A percentile compares a stretch with the other conserved stretches of the same genome.
Evolutionary conservation across 2,888 invertebrate species (phyloP).

Genomic region (Lepetodrilus schrolli): DNA sequence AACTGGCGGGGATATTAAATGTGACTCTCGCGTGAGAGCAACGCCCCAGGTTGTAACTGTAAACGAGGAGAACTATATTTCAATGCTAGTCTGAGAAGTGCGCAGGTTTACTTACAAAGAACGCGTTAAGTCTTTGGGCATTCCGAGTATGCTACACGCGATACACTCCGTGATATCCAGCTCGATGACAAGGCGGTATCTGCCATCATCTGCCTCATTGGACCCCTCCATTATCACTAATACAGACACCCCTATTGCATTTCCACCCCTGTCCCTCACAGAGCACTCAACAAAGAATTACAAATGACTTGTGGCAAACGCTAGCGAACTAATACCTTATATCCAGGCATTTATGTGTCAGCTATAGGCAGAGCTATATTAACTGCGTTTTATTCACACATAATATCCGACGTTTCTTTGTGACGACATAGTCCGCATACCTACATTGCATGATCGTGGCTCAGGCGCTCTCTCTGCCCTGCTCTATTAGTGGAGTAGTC

Average conservation of each 20-base stretch:
- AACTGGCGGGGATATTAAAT: constrained; percentile 15
- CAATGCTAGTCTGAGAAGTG: background rate
- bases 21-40: background rate
- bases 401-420: background rate
- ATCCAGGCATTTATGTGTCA: constrained; percentile 24
- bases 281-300: background rate
- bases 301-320: constrained; percentile 20
- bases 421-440: background rate
- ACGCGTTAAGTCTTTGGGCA: constrained; percentile 8
- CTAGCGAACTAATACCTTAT: background rate
- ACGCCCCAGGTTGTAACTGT: constrained; percentile 3
- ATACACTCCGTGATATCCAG: constrained; percentile 7
- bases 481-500: background rate
- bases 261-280: background rate
- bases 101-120: background rate
- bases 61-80: background rate
- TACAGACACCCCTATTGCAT: background rate
- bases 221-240: background rate
- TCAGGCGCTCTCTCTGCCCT: background rate
- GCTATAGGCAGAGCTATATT: background rate
- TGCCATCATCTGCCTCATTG: constrained; percentile 19
- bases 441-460: background rate
- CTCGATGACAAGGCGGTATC: constrained; percentile 16
- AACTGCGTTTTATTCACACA: background rate
- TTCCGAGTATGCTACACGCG: constrained; percentile 11